Conservation (phyloP, 2,797 vertebrate species). For the Malacoraja senta region DNA sequence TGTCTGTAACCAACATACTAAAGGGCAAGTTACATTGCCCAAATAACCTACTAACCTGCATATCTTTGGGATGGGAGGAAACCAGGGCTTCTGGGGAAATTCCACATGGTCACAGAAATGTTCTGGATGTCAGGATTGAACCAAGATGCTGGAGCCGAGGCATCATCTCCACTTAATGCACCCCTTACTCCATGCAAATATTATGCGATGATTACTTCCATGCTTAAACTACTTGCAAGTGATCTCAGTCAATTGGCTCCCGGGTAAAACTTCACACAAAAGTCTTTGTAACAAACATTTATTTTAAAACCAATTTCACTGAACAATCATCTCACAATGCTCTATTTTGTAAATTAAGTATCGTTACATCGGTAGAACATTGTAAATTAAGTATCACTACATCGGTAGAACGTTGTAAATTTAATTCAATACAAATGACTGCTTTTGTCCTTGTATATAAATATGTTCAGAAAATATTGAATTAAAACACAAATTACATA, state of each 20-base stretch:
- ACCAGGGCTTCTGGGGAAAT: too few relatives aligned
- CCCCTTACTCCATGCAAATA: not conserved
- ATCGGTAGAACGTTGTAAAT: not conserved
- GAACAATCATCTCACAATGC: not conserved
- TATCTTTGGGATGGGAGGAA: too few relatives aligned
- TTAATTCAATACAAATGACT: not conserved
- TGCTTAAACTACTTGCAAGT: not conserved
- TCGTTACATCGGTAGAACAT: not conserved
- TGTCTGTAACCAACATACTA: too few relatives aligned
- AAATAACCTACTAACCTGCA: too few relatives aligned
- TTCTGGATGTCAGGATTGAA: too few relatives aligned
- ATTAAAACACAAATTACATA: not conserved
- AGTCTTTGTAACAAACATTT: conserved; percentile 14
- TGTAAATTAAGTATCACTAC: not conserved
- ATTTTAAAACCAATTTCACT: conserved; percentile 31
- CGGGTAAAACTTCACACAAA: not conserved
- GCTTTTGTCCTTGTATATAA: not conserved
- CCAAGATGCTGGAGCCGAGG: too few relatives aligned
- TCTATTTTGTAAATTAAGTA: not conserved
- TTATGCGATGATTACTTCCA: not conserved
- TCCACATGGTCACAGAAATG: too few relatives aligned
- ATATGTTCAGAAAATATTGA: not conserved
- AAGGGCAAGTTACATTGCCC: too few relatives aligned
- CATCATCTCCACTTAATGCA: too few relatives aligned
- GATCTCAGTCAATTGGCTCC: not conserved